phyloP scores from a whole-genome alignment of 2,113 vertebrate genomes.

The Alouatta palliata region DNA sequence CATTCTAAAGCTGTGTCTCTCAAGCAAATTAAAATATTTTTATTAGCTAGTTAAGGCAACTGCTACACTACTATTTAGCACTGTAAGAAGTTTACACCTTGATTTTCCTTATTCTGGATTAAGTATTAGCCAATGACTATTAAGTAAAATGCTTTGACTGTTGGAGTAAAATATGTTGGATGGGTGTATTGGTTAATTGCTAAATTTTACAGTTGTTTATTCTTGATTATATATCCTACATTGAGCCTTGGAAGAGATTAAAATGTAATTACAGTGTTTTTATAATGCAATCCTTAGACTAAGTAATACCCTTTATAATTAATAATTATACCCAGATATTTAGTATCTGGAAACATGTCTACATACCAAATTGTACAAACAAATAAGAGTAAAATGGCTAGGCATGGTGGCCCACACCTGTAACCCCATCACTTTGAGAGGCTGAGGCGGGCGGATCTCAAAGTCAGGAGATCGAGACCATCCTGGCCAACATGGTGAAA shows the following conservation, averaged over 20 bases:
- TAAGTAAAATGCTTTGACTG: background rate
- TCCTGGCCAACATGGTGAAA: background rate
- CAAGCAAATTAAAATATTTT: slow-evolving; percentile 13
- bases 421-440: too few relatives aligned
- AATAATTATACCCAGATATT: slow-evolving; percentile 27
- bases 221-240: slow-evolving; percentile 32
- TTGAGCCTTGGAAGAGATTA: background rate
- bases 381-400: background rate
- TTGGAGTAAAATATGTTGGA: background rate
- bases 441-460: too few relatives aligned
- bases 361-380: background rate
- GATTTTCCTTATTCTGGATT: slow-evolving; percentile 38
- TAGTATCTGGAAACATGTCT: slow-evolving; percentile 39
- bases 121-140: slow-evolving; percentile 14
- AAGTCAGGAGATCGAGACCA: too few relatives aligned
- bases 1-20: background rate
- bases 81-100: background rate
- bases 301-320: slow-evolving; percentile 33
- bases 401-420: too few relatives aligned
- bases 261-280: background rate
- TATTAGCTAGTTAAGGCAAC: background rate
- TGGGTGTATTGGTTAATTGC: background rate
- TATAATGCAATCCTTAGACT: background rate
- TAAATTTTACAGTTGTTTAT: background rate
- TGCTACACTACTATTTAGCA: background rate